Evolutionary conservation across 2,888 invertebrate genomes (phyloP).

Genomic region (Rugalucina vietnamica): DNA sequence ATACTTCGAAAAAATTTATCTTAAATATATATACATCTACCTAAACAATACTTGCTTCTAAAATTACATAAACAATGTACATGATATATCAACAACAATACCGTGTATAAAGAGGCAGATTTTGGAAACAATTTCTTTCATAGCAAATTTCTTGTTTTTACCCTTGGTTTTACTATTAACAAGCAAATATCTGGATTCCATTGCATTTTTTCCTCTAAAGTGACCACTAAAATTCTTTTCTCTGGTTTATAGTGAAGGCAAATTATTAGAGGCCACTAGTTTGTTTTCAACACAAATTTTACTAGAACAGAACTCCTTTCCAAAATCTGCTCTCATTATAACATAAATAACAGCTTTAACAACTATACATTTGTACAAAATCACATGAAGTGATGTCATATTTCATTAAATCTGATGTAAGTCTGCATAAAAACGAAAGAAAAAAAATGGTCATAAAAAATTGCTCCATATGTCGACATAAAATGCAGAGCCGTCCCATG

Average conservation of each 20-base stretch:
- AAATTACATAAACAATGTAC: conserved; percentile 54
- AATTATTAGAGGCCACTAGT: no score
- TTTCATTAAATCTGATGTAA: neutral
- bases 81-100: conserved; percentile 39
- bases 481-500: no score
- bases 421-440: conserved; percentile 9
- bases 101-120: conserved; percentile 55
- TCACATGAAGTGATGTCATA: neutral
- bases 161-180: no score
- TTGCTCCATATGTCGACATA: neutral
- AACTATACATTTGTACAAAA: neutral
- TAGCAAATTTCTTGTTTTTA: no score
- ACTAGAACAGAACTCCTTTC: no score
- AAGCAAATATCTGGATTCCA: no score
- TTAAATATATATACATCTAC: conserved; percentile 61
- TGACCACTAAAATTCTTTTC: no score
- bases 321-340: neutral
- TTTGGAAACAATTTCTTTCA: no score
- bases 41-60: conserved; percentile 40
- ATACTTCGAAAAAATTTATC: conserved; percentile 55
- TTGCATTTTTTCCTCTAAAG: no score
- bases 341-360: conserved; percentile 2
- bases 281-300: no score
- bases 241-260: no score
- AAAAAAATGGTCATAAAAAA: conserved; percentile 6